Evolutionary conservation across 2,113 vertebrate species (phyloP).

Genomic region (Bettongia penicillata): DNA sequence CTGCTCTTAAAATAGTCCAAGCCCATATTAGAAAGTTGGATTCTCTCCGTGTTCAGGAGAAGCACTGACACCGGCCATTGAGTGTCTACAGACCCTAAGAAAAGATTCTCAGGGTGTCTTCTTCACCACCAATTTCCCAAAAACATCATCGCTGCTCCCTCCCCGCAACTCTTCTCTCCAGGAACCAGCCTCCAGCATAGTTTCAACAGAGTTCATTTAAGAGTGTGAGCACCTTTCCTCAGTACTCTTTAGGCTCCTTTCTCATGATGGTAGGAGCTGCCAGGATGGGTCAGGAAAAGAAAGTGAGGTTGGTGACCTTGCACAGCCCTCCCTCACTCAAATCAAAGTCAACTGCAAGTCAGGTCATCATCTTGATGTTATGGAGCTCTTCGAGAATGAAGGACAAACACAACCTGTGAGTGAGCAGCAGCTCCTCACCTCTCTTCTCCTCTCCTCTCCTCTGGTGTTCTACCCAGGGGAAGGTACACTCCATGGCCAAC

Average conservation of each 20-base stretch:
- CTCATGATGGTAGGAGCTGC: not conserved
- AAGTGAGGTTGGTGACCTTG: too few relatives aligned
- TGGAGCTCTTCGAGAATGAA: too few relatives aligned
- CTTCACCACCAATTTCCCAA: not conserved
- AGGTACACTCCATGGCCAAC: too few relatives aligned
- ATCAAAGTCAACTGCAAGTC: too few relatives aligned
- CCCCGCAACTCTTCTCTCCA: not conserved
- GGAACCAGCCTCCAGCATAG: not conserved
- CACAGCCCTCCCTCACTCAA: too few relatives aligned
- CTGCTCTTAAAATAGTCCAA: not conserved
- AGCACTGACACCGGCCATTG: not conserved
- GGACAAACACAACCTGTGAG: too few relatives aligned
- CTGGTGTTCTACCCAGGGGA: too few relatives aligned
- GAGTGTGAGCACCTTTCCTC: not conserved
- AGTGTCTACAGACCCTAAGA: not conserved
- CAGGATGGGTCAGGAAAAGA: too few relatives aligned
- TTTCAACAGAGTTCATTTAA: not conserved
- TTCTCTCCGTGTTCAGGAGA: not conserved
- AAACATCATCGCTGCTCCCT: not conserved
- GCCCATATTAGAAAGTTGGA: not conserved
- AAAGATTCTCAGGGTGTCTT: not conserved
- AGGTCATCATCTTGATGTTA: too few relatives aligned
- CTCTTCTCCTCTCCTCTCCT: too few relatives aligned
- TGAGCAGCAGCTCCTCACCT: too few relatives aligned
- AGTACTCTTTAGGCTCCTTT: not conserved